A percentile compares a stretch with the other conserved stretches of the same genome.
Conservation (phyloP, 2,797 vertebrate species). For the Tenualosa thibaudeaui region DNA sequence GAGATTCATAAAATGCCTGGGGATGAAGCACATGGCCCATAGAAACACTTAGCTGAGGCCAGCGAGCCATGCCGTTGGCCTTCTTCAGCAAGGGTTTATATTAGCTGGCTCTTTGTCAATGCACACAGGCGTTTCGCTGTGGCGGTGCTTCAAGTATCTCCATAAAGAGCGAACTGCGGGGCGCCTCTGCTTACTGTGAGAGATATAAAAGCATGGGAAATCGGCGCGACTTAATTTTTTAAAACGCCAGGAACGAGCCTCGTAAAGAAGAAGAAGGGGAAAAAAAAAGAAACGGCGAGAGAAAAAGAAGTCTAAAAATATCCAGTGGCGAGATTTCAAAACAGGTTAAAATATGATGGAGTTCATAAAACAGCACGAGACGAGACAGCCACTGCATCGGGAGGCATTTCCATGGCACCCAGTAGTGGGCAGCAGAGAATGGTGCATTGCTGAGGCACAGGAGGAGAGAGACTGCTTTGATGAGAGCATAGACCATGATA, state of each 20-base stretch:
- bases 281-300: not conserved
- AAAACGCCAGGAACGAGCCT: not conserved
- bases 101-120: slow-evolving; percentile 31
- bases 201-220: slow-evolving; percentile 31
- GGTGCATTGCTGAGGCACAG: not conserved
- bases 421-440: slow-evolving; percentile 23
- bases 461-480: not conserved
- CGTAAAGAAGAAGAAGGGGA: not conserved
- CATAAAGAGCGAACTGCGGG: slow-evolving; percentile 35
- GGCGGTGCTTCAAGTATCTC: slow-evolving; percentile 24
- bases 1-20: slow-evolving; percentile 36
- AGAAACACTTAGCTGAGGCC: slow-evolving; percentile 31
- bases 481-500: not conserved
- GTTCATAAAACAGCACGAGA: not conserved
- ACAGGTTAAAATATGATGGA: not conserved
- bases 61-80: slow-evolving; percentile 1
- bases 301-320: slow-evolving; percentile 9
- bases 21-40: slow-evolving; percentile 19
- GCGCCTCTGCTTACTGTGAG: slow-evolving; percentile 30
- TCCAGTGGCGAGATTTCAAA: not conserved
- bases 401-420: not conserved
- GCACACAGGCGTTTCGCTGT: slow-evolving; percentile 35
- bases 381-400: not conserved
- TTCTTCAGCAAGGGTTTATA: slow-evolving; percentile 17
- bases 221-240: slow-evolving; percentile 1